Base-by-base conservation (phyloP, 2,888 invertebrate species). In the Melanotus villosus region DNA sequence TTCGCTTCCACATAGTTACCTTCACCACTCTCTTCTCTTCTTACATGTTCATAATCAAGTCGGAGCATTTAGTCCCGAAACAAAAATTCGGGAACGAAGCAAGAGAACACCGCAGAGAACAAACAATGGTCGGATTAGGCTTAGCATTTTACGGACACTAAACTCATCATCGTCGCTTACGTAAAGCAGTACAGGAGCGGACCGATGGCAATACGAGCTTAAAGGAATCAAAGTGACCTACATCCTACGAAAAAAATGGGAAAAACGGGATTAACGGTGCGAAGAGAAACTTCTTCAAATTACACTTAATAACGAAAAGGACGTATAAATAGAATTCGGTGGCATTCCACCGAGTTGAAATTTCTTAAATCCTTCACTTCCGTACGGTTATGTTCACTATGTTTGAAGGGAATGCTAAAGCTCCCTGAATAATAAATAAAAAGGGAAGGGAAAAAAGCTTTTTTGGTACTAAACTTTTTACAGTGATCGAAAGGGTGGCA, bases 91-190 rank as follows among this genome's bases (percentile, higher is more conserved):
- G 32, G 32, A 52, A n/a, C 32, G 23, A 12, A 26, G 23, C 12
- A 19, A 3, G 52, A 32, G 32, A 32, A 3, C 32, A 16, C 7
- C 52, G 18, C 52, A 19, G 16, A 52, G 12, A 26, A 26, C 52
- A 52, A 52, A 52, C 52, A 52, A 52, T 52, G 18, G 52, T 2
- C 9, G 52, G 52, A 52, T 52, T 52, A 52, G 34, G 52, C 52
- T 52, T 32, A 52, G 52, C 26, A 26, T 52, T 52, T 52, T 32
- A 52, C 32, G 52, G 52, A 32, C 52, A 52, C 16, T 52, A 52
- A 52, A 52, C 32, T 52, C 52, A 26, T 52, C 52, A 52, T 52
- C 52, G 23, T 52, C 32, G 18, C 26, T 7, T 26, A 26, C 26
- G 26, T 26, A 26, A 26, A 26, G 26, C 26, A 26, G 26, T 26